Evolutionary conservation across 2,797 vertebrate genomes (phyloP).

Genomic region (Nyctibius grandis): DNA sequence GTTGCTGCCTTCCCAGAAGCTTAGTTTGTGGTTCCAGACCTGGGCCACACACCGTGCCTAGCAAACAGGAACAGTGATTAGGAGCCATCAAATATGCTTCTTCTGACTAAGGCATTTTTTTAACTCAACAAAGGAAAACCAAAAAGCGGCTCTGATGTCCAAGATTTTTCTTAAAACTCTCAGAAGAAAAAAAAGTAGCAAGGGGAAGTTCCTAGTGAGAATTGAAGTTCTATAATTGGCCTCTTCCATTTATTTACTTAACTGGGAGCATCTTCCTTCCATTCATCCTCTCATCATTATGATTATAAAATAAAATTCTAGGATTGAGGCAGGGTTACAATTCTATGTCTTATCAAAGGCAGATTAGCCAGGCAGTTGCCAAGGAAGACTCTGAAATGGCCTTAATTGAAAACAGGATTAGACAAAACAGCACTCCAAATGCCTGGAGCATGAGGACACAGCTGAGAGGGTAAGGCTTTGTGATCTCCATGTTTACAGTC

Average conservation of each 20-base stretch:
- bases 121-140: background rate
- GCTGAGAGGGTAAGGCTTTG: background rate
- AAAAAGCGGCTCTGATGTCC: background rate
- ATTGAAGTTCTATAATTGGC: constrained; percentile 19
- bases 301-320: background rate
- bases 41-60: constrained; percentile 31
- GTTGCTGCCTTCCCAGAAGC: constrained; percentile 6
- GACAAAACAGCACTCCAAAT: background rate
- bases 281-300: constrained; percentile 1
- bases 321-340: background rate
- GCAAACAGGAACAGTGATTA: background rate
- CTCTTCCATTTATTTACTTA: constrained; percentile 20
- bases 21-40: background rate
- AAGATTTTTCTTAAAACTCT: constrained; percentile 12
- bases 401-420: background rate
- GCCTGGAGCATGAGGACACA: background rate
- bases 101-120: constrained; percentile 17
- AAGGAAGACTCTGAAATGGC: background rate
- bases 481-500: background rate
- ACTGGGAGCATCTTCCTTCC: constrained; percentile 33
- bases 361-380: background rate
- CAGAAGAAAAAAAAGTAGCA: background rate
- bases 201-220: constrained; percentile 27
- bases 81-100: background rate
- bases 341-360: background rate